Evolutionary conservation across 2,888 invertebrate species (phyloP).

Genomic region (Melanchra persicariae): DNA sequence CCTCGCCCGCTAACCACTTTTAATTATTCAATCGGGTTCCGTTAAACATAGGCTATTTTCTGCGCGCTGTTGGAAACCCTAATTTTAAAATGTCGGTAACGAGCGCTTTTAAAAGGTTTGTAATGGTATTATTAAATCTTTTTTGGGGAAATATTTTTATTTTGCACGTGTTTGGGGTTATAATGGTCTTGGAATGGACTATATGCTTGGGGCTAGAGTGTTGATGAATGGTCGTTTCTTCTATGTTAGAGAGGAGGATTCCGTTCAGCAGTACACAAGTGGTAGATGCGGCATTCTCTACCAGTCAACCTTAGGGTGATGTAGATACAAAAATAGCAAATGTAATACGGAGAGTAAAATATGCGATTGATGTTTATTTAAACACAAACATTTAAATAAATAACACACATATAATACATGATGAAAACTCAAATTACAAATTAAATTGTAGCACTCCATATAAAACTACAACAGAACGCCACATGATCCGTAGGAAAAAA

Average conservation of each 20-base stretch:
- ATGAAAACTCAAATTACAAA: too few relatives aligned
- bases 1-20: conserved; percentile 61
- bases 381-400: too few relatives aligned
- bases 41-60: conserved; percentile 66
- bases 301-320: too few relatives aligned
- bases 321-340: too few relatives aligned
- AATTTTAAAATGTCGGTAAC: conserved; percentile 57
- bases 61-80: conserved; percentile 44
- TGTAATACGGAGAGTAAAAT: too few relatives aligned
- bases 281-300: too few relatives aligned
- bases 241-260: too few relatives aligned
- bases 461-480: rapidly evolving
- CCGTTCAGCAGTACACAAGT: too few relatives aligned
- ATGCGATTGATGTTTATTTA: too few relatives aligned
- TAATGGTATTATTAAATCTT: conserved; percentile 41
- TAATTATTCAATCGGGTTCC: conserved; percentile 70
- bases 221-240: background rate
- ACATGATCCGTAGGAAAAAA: background rate
- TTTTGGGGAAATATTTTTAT: conserved; percentile 16
- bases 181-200: background rate
- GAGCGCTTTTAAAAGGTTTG: conserved; percentile 49
- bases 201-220: background rate
- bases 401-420: too few relatives aligned
- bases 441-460: too few relatives aligned
- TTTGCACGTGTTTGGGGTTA: background rate